These are phyloP conservation scores for Alca torda DNA, from an alignment of 2,797 vertebrate genomes.

Conservation along the genomic window DNA sequence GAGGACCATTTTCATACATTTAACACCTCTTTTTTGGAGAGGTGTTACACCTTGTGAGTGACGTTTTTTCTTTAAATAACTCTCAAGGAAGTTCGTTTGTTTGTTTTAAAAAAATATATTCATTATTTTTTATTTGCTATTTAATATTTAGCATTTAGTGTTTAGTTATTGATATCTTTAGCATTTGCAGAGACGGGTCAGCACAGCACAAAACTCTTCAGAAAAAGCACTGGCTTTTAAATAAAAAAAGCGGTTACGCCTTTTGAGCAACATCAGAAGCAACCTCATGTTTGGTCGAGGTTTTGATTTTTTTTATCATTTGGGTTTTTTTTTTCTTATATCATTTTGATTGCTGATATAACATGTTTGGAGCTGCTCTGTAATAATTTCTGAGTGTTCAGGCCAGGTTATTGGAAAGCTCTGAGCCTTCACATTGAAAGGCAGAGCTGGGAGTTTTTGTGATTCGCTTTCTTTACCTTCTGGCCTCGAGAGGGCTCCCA, in stretches of 20 bases:
- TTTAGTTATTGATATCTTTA: neutral
- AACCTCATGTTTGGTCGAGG: neutral
- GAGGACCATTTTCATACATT: neutral
- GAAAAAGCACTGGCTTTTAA: neutral
- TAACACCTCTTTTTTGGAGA: neutral
- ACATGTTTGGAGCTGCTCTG: neutral
- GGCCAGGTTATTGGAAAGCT: neutral
- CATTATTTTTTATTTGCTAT: neutral
- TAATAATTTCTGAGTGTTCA: neutral
- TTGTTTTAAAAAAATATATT: neutral
- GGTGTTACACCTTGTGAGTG: neutral
- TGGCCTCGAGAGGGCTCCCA: neutral
- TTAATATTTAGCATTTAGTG: neutral
- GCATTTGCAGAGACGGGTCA: neutral
- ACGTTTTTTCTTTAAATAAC: neutral
- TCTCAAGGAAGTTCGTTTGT: neutral
- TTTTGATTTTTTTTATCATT: neutral
- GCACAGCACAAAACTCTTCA: neutral
- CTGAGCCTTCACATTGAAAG: neutral
- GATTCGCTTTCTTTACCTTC: neutral
- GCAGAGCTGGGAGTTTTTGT: neutral
- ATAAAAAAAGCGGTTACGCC: neutral
- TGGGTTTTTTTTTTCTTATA: neutral
- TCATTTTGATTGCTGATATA: neutral
- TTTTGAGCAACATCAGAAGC: neutral